A percentile compares a stretch with the other conserved stretches of the same genome.
Evolutionary conservation across 1,140 invertebrate genomes (phyloP).

Genomic region (Drosophila repletoides): DNA sequence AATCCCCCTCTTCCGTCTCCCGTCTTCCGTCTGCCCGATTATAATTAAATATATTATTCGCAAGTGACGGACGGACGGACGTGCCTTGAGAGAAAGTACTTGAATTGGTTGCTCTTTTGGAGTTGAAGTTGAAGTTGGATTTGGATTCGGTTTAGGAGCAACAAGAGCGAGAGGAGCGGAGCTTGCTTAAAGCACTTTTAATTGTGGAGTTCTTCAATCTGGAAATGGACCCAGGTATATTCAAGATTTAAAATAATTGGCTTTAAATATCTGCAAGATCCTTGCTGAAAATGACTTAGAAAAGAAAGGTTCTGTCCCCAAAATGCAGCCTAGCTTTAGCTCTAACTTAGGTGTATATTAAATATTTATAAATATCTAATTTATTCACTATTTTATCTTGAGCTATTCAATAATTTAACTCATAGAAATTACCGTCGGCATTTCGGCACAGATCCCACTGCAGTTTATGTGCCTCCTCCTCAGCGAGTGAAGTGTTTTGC

Average conservation of each 20-base stretch:
- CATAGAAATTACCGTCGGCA: slow-evolving; percentile 44
- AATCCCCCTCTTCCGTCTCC: background rate
- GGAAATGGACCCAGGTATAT: slow-evolving; percentile 73
- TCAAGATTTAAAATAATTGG: too few relatives aligned
- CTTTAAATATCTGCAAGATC: too few relatives aligned
- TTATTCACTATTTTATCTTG: background rate
- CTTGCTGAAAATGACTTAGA: too few relatives aligned
- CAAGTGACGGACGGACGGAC: background rate
- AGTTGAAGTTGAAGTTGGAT: slow-evolving; percentile 38
- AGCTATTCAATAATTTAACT: background rate
- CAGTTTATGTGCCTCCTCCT: too few relatives aligned
- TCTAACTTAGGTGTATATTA: too few relatives aligned
- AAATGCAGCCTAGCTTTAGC: too few relatives aligned
- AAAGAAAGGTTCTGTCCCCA: too few relatives aligned
- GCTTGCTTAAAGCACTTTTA: slow-evolving; percentile 32
- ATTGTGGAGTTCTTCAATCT: slow-evolving; percentile 71
- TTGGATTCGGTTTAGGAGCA: slow-evolving; percentile 20
- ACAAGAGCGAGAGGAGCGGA: slow-evolving; percentile 9
- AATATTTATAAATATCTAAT: too few relatives aligned
- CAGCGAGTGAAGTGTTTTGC: slow-evolving; percentile 45
- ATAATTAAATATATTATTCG: slow-evolving; percentile 22
- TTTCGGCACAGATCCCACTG: background rate
- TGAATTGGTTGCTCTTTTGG: slow-evolving; percentile 14
- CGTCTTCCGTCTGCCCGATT: background rate
- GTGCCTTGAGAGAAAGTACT: slow-evolving; percentile 34